These are phyloP conservation scores for Luffia ferchaultella DNA, from an alignment of 2,888 invertebrate genomes.

Conservation along the genomic window DNA sequence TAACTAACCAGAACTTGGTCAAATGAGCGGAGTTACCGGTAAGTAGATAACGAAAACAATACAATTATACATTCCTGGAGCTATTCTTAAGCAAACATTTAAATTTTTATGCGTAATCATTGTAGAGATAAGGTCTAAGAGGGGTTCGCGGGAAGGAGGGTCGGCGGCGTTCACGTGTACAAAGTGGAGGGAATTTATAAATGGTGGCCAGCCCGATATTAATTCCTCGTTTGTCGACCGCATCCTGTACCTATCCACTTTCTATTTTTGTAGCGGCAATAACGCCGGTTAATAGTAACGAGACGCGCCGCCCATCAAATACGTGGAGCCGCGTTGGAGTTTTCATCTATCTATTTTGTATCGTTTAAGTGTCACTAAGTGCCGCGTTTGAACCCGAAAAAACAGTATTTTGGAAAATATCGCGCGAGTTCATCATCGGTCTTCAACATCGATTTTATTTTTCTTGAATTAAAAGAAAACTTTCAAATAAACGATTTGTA, in stretches of 20 bases:
- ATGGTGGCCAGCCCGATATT: conserved; percentile 35
- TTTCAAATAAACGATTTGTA: too few species aligned
- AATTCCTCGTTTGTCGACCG: conserved; percentile 46
- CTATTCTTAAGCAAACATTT: neutral
- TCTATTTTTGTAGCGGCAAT: conserved; percentile 36
- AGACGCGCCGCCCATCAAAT: neutral
- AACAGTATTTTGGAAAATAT: too few species aligned
- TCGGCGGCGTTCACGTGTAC: too few species aligned
- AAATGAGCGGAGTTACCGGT: neutral
- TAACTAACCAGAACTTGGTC: neutral
- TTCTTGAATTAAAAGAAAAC: too few species aligned
- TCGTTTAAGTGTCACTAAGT: too few species aligned
- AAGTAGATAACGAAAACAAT: neutral
- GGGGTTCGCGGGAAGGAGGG: too few species aligned
- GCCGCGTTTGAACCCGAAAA: too few species aligned
- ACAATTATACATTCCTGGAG: neutral
- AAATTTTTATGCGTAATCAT: neutral
- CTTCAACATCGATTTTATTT: too few species aligned
- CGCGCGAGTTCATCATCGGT: too few species aligned
- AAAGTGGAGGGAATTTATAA: neutral
- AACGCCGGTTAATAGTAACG: conserved; percentile 44
- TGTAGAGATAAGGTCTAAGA: neutral
- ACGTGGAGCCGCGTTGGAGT: neutral
- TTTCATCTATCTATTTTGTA: too few species aligned
- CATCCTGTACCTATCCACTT: conserved; percentile 4